A percentile compares a stretch with the other conserved stretches of the same genome.
Conservation (phyloP, 2,113 vertebrate species). For the Geococcyx californianus region DNA sequence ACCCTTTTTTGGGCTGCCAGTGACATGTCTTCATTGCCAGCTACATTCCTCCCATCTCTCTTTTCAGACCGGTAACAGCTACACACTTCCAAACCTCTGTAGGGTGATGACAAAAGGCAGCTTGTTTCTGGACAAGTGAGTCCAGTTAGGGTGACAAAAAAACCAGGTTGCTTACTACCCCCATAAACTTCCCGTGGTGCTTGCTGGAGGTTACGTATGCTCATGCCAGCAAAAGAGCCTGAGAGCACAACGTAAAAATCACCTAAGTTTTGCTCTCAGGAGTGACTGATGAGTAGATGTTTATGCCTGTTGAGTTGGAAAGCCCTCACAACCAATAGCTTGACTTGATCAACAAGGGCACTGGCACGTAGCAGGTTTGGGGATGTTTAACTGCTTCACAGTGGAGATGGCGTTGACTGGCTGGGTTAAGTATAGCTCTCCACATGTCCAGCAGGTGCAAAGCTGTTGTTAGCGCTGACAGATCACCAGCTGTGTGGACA, state of each 20-base stretch:
- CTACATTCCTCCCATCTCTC: not conserved
- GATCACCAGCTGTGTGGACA: constrained; percentile 50
- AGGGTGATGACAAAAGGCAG: not conserved
- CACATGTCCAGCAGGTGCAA: constrained; percentile 51
- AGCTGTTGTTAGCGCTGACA: constrained; percentile 40
- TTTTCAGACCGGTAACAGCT: not conserved
- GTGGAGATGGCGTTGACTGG: constrained; percentile 13
- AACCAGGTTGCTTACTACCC: not conserved
- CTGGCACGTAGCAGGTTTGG: not conserved
- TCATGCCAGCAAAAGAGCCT: not conserved
- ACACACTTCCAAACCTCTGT: not conserved
- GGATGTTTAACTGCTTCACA: not conserved
- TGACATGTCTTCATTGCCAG: not conserved
- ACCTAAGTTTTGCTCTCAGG: constrained; percentile 11
- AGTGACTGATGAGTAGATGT: constrained; percentile 27
- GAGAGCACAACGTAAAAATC: not conserved
- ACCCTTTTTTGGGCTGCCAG: not conserved
- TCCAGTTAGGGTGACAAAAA: not conserved
- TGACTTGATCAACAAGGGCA: not conserved
- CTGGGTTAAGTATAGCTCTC: constrained; percentile 61
- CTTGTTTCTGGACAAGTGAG: not conserved
- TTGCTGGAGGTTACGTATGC: not conserved
- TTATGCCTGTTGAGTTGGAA: constrained; percentile 1
- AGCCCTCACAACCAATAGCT: not conserved
- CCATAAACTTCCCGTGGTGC: not conserved